A percentile compares a stretch with the other conserved stretches of the same genome.
Evolutionary conservation across 37 sponge, comb jelly and placozoan species (phyloP).

Genomic region (Aphrocallistes beatrix): DNA sequence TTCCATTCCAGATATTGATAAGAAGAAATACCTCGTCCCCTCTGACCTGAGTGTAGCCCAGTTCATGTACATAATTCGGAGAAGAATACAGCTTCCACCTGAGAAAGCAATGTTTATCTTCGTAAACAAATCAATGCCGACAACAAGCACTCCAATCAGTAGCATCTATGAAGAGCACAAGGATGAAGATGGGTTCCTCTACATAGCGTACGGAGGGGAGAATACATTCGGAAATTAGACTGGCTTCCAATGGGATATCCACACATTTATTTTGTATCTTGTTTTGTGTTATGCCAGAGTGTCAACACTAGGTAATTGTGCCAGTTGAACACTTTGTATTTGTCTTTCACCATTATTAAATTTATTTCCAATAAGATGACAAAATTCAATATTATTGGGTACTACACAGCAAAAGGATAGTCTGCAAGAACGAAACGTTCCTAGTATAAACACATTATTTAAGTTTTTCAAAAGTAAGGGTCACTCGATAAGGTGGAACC

Average conservation of each 20-base stretch:
- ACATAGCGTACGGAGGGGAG: constrained; percentile 97
- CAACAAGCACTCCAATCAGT: constrained; percentile 94
- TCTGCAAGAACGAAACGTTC: too few species aligned
- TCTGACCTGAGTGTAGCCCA: constrained; percentile 96
- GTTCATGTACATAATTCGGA: constrained; percentile 98
- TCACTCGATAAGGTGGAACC: too few species aligned
- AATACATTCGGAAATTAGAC: constrained; percentile 78
- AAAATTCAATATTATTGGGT: too few species aligned
- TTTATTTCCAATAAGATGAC: too few species aligned
- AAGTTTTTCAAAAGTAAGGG: too few species aligned
- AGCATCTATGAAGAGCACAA: constrained; percentile 91
- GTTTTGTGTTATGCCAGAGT: too few species aligned
- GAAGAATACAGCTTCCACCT: constrained; percentile 87
- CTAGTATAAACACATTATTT: too few species aligned
- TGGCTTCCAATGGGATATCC: not conserved
- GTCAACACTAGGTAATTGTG: too few species aligned
- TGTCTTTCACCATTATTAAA: too few species aligned
- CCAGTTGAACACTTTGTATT: too few species aligned
- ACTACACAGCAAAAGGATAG: too few species aligned
- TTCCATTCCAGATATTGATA: constrained; percentile 90
- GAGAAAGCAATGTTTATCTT: constrained; percentile 99
- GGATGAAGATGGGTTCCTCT: constrained; percentile 96
- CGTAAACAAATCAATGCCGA: constrained; percentile 87
- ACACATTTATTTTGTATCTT: too few species aligned
- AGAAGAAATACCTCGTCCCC: constrained; percentile 97